Base-by-base conservation (phyloP, 1,140 invertebrate genomes). In the Scaptomyza montana region DNA sequence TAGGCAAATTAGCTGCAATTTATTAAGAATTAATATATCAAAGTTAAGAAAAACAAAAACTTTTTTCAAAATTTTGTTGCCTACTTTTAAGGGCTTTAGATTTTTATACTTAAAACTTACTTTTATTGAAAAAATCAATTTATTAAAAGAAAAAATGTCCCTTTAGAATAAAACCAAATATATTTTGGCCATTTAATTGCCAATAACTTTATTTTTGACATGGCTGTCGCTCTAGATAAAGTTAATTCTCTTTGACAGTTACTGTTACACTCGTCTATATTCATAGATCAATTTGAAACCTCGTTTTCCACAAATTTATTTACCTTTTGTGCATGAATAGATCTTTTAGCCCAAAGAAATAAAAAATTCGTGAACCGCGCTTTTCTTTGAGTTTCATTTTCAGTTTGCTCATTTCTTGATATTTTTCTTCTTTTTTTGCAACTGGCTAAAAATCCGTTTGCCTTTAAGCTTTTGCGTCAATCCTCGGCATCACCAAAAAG, bases 401-500 rank as follows among this genome's bases (percentile, higher is more conserved):
- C 41, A 46, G 28, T 25, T 55, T 64, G 51, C 41, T 10, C 25
- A 54, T 55, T 33, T 30, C 30, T 30, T 30, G 5, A 6, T 7
- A 16, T n/a, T n/a, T n/a, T n/a, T n/a, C n/a, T 30, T 30, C 21
- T 41, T 59, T 50, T 50, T 21, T 12, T 6, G 8, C 6, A 50
- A 28, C 36, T 57, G 54, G 9, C 41, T 5, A 41, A 33, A 60
- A 72, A 67, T 72, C 41, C 57, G 57, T 74, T 74, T 69, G 57
- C 56, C 64, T 61, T 73, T 74, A 41, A 36, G 53, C 41, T 64
- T 36, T 64, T 70, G 54, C 49, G 28, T 68, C 43, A 54, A 49
- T 71, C 19, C 39, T 13, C 16, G 45, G 33, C 54, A 33, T 46
- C 21, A 10, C 3, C 33, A 57, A 25, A 25, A 25, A 25, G 12